Base-by-base conservation (phyloP, 2,888 invertebrate genomes). In the Chymomyza amoena region DNA sequence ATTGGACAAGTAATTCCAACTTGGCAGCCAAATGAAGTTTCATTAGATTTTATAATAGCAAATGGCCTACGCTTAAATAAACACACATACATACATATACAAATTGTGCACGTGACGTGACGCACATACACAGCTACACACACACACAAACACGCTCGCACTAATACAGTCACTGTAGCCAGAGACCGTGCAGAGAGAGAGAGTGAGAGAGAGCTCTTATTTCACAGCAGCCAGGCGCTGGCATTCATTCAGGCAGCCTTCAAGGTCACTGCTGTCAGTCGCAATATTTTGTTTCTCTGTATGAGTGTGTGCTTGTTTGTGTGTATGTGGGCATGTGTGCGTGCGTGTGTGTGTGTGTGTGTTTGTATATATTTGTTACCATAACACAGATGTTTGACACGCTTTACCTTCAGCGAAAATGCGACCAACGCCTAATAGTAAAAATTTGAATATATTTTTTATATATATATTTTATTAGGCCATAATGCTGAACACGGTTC, bases 221-320 rank as follows among this genome's bases (percentile, higher is more conserved):
- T 73, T 64, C 39, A 67, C 72, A 71, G 80, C 73, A 77, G 75
- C 73, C 69, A 77, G 76, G 71, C 62, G 71, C 62, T 20, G 18
- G 54, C 54, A 45, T 45, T 45, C 39, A 54, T 7, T 20, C 16
- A 54, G 54, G 56, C 64, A 56, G 65, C 50, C 65, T 79, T 84
- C 84, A 84, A 84, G 84, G 84, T 84, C 83, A 83, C 73, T 66
- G 84, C 81, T 81, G 79, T 67, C 87, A 79, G 75, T 72, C 66
- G 68, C 77, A 69, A 67, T 69, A 59, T 62, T 67, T 36, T 69
- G 68, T 61, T 25, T 77, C 66, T 68, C 39, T 61, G 54, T 51
- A 66, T 64, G 61, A 64, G 66, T 64, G 45, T 66, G 70, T 61
- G 60, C 60, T 50, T 59, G 9, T 15, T 0, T 65, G 51, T 51